Evolutionary conservation across 2,113 vertebrate genomes (phyloP).

Genomic region (Petromus typicus): DNA sequence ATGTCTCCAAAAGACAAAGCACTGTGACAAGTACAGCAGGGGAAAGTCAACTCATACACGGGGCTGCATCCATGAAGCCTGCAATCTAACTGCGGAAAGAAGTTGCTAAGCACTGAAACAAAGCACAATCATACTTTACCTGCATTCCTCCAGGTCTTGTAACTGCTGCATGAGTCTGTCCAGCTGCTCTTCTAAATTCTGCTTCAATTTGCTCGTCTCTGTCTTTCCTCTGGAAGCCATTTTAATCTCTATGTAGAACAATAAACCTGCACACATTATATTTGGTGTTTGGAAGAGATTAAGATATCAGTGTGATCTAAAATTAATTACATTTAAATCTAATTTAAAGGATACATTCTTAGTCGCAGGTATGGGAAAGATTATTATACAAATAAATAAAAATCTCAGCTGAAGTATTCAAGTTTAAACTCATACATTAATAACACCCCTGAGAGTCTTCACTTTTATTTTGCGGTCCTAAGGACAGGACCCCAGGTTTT

Average conservation of each 20-base stretch:
- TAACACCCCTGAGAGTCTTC: not conserved
- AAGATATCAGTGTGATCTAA: conserved; percentile 23
- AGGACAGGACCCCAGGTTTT: not conserved
- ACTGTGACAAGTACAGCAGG: not conserved
- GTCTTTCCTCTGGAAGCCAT: conserved; percentile 98
- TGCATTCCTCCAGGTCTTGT: conserved; percentile 98
- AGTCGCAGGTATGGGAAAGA: not conserved
- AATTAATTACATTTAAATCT: not conserved
- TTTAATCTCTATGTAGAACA: conserved; percentile 72
- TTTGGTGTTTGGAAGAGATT: not conserved
- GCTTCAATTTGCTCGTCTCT: conserved; percentile 96
- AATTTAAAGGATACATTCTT: not conserved
- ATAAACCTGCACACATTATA: conserved; percentile 18
- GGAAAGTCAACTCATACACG: not conserved
- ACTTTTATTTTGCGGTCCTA: not conserved
- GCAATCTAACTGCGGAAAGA: not conserved
- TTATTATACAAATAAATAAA: not conserved
- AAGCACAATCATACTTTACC: conserved; percentile 84
- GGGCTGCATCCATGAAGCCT: not conserved
- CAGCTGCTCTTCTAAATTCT: conserved; percentile 98
- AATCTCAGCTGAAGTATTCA: not conserved
- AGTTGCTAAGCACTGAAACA: not conserved
- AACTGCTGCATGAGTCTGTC: conserved; percentile 98
- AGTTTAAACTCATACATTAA: not conserved
- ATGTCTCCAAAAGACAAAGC: conserved; percentile 21